These are phyloP conservation scores for Characodon lateralis DNA, from an alignment of 2,797 vertebrate genomes.

Conservation along the genomic window DNA sequence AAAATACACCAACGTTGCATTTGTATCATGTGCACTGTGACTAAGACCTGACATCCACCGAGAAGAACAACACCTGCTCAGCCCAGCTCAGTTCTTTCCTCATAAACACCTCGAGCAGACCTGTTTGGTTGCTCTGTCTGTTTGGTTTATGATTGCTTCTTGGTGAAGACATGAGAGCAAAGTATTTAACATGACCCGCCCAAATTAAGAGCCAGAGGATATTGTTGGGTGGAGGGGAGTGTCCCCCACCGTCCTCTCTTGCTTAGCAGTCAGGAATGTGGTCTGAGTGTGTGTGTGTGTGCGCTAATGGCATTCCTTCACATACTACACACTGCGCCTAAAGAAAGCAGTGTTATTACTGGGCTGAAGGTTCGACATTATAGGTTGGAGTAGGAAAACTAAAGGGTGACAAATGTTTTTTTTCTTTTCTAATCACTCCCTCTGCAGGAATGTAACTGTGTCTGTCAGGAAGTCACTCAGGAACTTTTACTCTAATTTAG, in stretches of 20 bases:
- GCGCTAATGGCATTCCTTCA: constrained; percentile 21
- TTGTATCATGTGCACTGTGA: not conserved
- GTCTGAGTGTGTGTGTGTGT: not conserved
- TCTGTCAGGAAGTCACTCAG: not conserved
- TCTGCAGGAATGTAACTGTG: not conserved
- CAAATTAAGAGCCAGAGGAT: constrained; percentile 8
- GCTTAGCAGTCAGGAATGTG: constrained; percentile 46
- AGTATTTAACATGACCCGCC: constrained; percentile 64
- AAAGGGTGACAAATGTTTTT: not conserved
- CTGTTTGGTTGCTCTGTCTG: constrained; percentile 30
- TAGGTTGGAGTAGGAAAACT: not conserved
- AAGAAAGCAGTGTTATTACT: not conserved
- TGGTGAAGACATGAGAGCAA: constrained; percentile 32
- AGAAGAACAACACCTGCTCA: not conserved
- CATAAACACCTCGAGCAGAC: constrained; percentile 1
- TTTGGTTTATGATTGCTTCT: constrained; percentile 50
- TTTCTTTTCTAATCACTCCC: constrained; percentile 9
- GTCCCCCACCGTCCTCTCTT: not conserved
- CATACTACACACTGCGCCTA: not conserved
- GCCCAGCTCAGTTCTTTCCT: constrained; percentile 3
- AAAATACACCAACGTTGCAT: not conserved
- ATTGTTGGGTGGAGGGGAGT: not conserved
- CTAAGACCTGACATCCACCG: not conserved
- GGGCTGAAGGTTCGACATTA: constrained; percentile 8
- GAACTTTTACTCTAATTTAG: not conserved